Base-by-base conservation (phyloP, 2,113 vertebrate genomes). In the Pipa parva region DNA sequence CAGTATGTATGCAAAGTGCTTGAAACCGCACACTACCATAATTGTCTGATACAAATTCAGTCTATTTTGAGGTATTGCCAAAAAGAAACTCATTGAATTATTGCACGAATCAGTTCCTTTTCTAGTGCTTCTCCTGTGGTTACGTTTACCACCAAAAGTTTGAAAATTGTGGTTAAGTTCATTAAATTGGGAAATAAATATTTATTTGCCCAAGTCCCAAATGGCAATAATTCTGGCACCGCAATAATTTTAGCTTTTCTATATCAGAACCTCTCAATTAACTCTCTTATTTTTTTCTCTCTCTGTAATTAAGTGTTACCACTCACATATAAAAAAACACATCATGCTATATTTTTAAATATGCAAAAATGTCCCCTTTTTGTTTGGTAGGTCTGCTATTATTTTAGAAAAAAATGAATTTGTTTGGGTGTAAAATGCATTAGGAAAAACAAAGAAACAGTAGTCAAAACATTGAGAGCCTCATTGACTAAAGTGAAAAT, bases 111-210 rank as follows among this genome's bases (percentile, higher is more conserved):
- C 36, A 51, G 42, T 46, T 57, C 29, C 24, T 69, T 51, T 60
- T 29, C 39, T 60, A n/a, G 42, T 48, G 13, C 1, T 18, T 69
- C 39, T 48, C 60, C 17, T 60, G 65, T 60, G 65, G 57, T 60
- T 69, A 60, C 46, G 46, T 60, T 69, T 29, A 57, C 65, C 48
- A 69, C 65, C 48, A 60, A 69, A n/a, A 60, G 56, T 59, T 68
- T 50, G 29, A 68, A 68, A 68, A 59, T 37, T 59, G 56, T 45
- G 48, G 65, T 60, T 49, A 51, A 29, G 59, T 60, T 69, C 48
- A 69, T 69, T 69, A 60, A 69, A 69, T 51, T 42, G 22, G 57
- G 57, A 69, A 69, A 60, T 60, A 52, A 69, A 69, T 69, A 69
- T 59, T 67, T 58, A 67, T 67, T 60, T 60, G 57, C 59, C 57